Percentiles rank a stretch among this genome's conserved stretches.
These are phyloP conservation scores for Threskiornis aethiopicus DNA, from an alignment of 2,797 vertebrate species.

Conservation along the genomic window DNA sequence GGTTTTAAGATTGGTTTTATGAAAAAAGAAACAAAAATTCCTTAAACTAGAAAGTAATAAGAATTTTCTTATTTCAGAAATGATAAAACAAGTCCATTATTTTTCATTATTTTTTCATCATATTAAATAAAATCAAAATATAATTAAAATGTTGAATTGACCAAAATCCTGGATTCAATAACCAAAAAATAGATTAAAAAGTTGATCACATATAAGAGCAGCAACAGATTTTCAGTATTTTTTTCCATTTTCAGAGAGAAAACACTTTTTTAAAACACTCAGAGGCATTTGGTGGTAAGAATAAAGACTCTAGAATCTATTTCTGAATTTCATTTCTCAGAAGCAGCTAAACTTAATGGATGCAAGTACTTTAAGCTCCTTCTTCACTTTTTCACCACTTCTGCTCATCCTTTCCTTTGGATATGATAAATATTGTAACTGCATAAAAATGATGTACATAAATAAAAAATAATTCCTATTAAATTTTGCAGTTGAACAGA, in stretches of 20 bases:
- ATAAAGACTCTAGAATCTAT: background rate
- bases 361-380: background rate
- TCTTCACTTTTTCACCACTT: background rate
- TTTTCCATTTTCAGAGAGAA: background rate
- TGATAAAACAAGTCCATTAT: background rate
- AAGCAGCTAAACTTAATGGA: background rate
- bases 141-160: background rate
- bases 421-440: background rate
- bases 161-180: background rate
- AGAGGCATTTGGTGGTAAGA: accelerated
- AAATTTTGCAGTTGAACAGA: background rate
- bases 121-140: background rate
- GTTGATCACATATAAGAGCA: accelerated
- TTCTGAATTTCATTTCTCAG: background rate
- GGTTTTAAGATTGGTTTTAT: background rate
- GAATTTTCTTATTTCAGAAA: background rate
- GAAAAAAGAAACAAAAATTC: background rate
- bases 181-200: background rate
- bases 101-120: background rate
- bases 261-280: background rate
- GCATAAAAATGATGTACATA: background rate
- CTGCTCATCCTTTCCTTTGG: background rate
- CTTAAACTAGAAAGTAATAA: background rate
- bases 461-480: background rate
- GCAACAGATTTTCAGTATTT: background rate